Evolutionary conservation across 2,113 vertebrate species (phyloP), one percentile per base, ranked within the genome.

Genomic region (Hippopotamus amphibius): DNA sequence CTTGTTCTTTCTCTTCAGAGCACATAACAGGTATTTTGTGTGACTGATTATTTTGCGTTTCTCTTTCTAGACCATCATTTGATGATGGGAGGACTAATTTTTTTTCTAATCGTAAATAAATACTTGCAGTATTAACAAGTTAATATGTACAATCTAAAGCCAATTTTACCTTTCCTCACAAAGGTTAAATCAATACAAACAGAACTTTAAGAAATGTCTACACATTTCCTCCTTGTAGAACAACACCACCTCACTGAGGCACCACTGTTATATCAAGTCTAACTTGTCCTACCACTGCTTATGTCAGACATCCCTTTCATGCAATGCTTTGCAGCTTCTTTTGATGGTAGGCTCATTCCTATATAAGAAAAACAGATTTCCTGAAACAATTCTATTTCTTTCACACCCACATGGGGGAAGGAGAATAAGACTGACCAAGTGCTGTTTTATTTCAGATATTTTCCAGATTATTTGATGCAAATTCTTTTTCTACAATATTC

Each of bases 391-490:
- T 89, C 82, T 88, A 74, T 87, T 97, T 93, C 68, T 93, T 95
- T 63, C 57, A 97, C 96, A 86, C 93, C 93, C 95, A 97, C 96
- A 63, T n/a, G 28, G 37, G 37, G 37, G 41, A 59, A 33, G 33
- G 85, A 85, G 88, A 93, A 95, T 46, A 96, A 71, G 50, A 96
- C 59, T 95, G 96, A 97, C 95, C 92, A 72, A 65, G 81, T 90
- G 97, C 97, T 95, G 95, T 93, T 98, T 98, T 98, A 98, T 98
- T 97, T 97, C 98, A 98, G 99, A 99, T 99, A 99, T 98, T 99
- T 99, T 99, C 99, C 99, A 99, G 97, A 98, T 98, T 99, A 99
- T 99, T 99, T 98, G 71, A 93, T 97, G 93, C 72, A 8, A 95
- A 97, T 97, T 97, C 96, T 98, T 97, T 61, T 15, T 6, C 84